Evolutionary conservation across 2,888 invertebrate genomes (phyloP), one percentile per base, ranked within the genome.

Genomic region (Ashinkailepas kermadecensis): DNA sequence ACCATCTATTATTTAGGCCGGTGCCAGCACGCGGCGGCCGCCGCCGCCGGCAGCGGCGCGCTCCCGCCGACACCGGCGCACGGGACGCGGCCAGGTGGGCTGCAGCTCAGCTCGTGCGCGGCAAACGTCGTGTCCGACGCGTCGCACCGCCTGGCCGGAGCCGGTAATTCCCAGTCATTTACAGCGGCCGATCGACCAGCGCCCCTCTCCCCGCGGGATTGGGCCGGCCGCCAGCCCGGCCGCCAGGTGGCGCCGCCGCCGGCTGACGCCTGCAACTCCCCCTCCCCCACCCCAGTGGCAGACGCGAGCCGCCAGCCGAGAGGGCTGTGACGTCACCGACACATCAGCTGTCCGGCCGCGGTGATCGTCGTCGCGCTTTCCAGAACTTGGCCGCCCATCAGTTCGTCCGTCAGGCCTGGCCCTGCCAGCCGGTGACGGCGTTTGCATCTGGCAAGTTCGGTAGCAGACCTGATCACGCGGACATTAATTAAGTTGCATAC

Each of bases 171-270:
- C 70, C 39, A 39, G 39, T 39, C 70, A 23, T 39, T 70, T 70
- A 70, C 70, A 39, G 70, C 70, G 25, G 12, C 70, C 15, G 7
- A 70, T 70, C 70, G 70, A 70, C 70, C 70, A 15, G 70, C 67
- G 12, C 39, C 39, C 12, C 15, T 39, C 7, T 8, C 39, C 15
- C 15, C 15, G 70, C 11, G 39, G 39, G 70, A 39, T 39, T 15
- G 70, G 21, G 64, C 15, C 18, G 2, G 8, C 70, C 39, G n/a
- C 39, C 39, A 39, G 39, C 39, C 39, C 39, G 39, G 39, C 39
- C 39, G 39, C 39, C 39, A 39, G 39, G 39, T 39, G 39, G 39
- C 39, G 39, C 39, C 39, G 39, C 39, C 39, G 39, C 39, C 39
- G 39, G 39, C 39, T 39, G 39, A 4, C 39, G 39, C 39, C 39